These are phyloP conservation scores for Triplophysa siluroides DNA, from an alignment of 2,113 vertebrate genomes.

Conservation along the genomic window DNA sequence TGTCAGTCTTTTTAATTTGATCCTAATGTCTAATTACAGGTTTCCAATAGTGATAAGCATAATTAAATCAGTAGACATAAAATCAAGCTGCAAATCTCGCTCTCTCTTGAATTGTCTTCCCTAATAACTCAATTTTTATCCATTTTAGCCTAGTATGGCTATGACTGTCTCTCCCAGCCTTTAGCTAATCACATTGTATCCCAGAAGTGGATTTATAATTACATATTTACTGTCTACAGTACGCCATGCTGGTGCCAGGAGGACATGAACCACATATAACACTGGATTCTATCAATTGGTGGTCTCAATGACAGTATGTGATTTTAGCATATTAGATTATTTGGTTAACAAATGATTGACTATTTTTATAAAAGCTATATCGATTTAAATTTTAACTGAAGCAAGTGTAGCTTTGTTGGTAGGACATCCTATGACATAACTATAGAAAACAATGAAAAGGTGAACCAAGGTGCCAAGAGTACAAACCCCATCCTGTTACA, in stretches of 20 bases:
- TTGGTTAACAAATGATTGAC: no score
- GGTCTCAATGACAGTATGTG: conserved; percentile 16
- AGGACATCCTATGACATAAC: background rate
- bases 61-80: background rate
- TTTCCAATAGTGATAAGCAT: background rate
- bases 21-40: background rate
- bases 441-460: conserved; percentile 1
- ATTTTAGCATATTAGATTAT: conserved; percentile 17
- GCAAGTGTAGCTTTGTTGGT: background rate
- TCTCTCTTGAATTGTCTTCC: background rate
- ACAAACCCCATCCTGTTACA: conserved; percentile 37
- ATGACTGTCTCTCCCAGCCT: conserved; percentile 27
- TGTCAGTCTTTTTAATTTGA: background rate
- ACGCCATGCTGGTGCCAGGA: conserved; percentile 47
- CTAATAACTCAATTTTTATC: conserved; percentile 38
- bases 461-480: conserved; percentile 30
- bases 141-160: background rate
- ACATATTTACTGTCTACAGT: conserved; percentile 53
- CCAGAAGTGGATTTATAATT: conserved; percentile 58
- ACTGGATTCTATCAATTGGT: conserved; percentile 25
- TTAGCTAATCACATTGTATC: conserved; percentile 60
- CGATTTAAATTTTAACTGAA: background rate
- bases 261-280: conserved; percentile 47
- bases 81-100: background rate
- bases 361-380: no score